Evolutionary conservation across 2,113 vertebrate genomes (phyloP).

Genomic region (Cryptomyrus ogoouensis): DNA sequence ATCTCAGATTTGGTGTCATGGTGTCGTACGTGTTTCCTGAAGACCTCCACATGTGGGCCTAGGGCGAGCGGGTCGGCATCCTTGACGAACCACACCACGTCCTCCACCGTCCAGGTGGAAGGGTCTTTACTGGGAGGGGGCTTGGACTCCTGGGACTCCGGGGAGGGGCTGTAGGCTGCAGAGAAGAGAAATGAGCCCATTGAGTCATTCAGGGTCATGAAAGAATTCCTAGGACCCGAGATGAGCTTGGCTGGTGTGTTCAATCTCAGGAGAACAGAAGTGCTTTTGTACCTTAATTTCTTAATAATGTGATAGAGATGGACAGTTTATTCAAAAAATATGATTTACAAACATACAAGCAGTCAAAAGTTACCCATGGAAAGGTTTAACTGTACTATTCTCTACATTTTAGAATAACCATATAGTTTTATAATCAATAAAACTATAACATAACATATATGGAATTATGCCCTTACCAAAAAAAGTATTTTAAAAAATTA

Average conservation of each 20-base stretch:
- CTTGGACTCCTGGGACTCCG: constrained; percentile 63
- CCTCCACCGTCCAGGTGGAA: constrained; percentile 84
- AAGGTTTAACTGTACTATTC: background rate
- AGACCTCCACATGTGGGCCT: constrained; percentile 86
- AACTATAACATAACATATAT: background rate
- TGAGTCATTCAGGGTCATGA: background rate
- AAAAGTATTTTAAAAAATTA: background rate
- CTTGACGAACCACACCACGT: constrained; percentile 88
- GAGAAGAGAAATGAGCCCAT: constrained; percentile 23
- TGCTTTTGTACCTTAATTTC: background rate
- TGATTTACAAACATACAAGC: background rate
- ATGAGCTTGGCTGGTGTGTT: background rate
- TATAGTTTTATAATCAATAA: background rate
- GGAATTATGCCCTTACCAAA: background rate
- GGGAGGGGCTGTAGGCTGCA: constrained; percentile 71
- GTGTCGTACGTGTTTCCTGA: constrained; percentile 85
- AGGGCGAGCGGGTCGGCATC: constrained; percentile 90
- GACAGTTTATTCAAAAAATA: background rate
- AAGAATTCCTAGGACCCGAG: background rate
- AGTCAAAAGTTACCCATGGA: background rate
- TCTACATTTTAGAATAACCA: background rate
- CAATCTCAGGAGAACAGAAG: background rate
- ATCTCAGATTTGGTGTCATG: background rate
- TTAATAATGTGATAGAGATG: background rate
- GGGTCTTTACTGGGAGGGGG: constrained; percentile 75